Evolutionary conservation across 2,888 invertebrate genomes (phyloP).

Genomic region (Pasiphila rectangulata): DNA sequence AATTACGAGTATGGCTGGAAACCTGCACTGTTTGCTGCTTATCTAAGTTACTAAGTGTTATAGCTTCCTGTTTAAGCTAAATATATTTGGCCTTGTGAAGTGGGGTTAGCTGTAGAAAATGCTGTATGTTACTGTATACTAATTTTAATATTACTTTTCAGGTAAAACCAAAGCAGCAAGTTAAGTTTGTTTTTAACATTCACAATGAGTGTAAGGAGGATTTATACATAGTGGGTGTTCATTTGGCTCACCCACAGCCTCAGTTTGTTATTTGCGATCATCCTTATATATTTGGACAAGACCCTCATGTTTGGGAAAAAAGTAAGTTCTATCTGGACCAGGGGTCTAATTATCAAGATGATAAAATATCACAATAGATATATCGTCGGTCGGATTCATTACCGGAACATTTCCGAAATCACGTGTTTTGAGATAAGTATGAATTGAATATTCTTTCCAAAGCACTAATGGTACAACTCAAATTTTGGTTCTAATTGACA

Average conservation of each 20-base stretch:
- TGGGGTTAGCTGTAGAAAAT: neutral
- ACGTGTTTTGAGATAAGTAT: too few species aligned
- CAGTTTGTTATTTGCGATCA: constrained; percentile 51
- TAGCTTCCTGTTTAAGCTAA: too few species aligned
- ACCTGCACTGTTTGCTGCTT: too few species aligned
- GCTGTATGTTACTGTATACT: neutral
- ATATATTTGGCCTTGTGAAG: too few species aligned
- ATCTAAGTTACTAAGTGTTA: too few species aligned
- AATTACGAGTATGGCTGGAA: too few species aligned
- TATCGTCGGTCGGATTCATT: too few species aligned
- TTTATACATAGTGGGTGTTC: constrained; percentile 51
- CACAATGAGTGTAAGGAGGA: constrained; percentile 54
- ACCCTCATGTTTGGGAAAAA: constrained; percentile 42
- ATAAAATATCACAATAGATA: neutral
- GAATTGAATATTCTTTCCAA: too few species aligned
- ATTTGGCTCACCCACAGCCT: constrained; percentile 57
- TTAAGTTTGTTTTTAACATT: constrained; percentile 50
- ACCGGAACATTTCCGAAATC: too few species aligned
- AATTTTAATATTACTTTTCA: constrained; percentile 32
- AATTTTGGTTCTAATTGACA: too few species aligned
- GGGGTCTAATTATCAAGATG: neutral
- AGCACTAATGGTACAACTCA: too few species aligned
- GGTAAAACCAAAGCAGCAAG: constrained; percentile 51
- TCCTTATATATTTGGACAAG: constrained; percentile 48
- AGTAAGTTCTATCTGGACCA: constrained; percentile 40